Evolutionary conservation across 64 coral and sea anemone genomes (phyloP), one percentile per base, ranked within the genome.

Genomic region (Stichodactyla helianthus): DNA sequence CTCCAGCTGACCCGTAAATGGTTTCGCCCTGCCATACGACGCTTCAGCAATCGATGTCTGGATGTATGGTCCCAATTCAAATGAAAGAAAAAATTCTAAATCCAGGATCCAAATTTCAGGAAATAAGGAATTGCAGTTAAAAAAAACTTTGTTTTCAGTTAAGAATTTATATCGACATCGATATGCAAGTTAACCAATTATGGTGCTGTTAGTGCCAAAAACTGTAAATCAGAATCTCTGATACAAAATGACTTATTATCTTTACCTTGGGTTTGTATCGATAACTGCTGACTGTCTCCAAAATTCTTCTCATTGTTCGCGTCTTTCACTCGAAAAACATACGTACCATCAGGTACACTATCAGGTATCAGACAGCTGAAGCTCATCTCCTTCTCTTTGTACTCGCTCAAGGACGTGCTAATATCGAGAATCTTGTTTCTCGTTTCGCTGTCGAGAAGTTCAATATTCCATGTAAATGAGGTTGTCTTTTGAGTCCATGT

Each of bases 381-480:
- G 1, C 16, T 89, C 93, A 95, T 95, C 13, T 44, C 77, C 53
- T 53, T 57, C 14, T 95, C 93, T 51, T 91, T 86, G 59, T 85
- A 95, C 55, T 95, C 93, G 25, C 87, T 95, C 68, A 95, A 65
- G 10, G 87, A 86, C n/a, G 62, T 51, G 20, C 65, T 77, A 77
- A 95, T 95, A 77, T 92, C 86, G 3, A 44, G 56, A 54, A 92
- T 54, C 68, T 91, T 94, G 28, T 79, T 79, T 23, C 52, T 77
- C 0, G 83, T 44, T 14, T 84, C 55, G 19, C 53, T 51, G 19
- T 92, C 52, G 61, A 92, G 79, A n/a, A 95, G 55, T 35, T 71
- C 83, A 81, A 95, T 88, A 55, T 95, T 54, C 93, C 93, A 95
- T 52, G 86, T 84, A 77, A 95, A 95, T 6, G 86, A 44, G 52